Percentiles rank a stretch among this genome's conserved stretches.
Evolutionary conservation across 2,113 vertebrate species (phyloP).

Genomic region (Notarius quadriscutis): DNA sequence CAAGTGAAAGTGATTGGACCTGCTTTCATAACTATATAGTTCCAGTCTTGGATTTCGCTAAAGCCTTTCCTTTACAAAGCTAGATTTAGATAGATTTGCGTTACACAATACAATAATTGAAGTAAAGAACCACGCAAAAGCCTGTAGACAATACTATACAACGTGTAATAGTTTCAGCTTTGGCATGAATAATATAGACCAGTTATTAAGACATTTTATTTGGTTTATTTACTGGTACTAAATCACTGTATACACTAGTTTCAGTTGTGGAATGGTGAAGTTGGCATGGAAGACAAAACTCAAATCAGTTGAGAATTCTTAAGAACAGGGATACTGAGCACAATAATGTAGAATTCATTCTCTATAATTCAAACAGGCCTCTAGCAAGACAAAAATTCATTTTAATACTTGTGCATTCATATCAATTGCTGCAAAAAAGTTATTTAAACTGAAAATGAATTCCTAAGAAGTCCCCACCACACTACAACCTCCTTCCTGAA

Average conservation of each 20-base stretch:
- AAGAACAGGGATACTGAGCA: background rate
- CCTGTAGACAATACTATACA: background rate
- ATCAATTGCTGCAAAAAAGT: background rate
- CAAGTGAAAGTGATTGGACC: too few relatives aligned
- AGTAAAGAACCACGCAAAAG: background rate
- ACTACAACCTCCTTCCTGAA: slow-evolving; percentile 12
- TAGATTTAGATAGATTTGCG: background rate
- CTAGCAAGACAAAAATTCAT: background rate
- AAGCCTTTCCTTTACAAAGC: background rate
- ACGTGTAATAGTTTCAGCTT: background rate
- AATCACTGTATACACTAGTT: background rate
- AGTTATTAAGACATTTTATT: background rate
- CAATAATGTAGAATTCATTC: background rate
- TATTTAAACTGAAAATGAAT: background rate
- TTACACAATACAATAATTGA: background rate
- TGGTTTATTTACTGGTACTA: background rate
- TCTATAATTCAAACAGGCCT: background rate
- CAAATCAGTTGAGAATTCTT: background rate
- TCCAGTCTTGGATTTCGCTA: background rate
- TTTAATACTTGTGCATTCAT: background rate
- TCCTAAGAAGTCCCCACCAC: background rate
- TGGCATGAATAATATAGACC: background rate
- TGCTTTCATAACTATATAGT: background rate
- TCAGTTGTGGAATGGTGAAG: background rate
- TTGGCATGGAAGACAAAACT: background rate